A percentile compares a stretch with the other conserved stretches of the same genome.
phyloP scores from a whole-genome alignment of 2,113 vertebrate species.

The Mirounga angustirostris region DNA sequence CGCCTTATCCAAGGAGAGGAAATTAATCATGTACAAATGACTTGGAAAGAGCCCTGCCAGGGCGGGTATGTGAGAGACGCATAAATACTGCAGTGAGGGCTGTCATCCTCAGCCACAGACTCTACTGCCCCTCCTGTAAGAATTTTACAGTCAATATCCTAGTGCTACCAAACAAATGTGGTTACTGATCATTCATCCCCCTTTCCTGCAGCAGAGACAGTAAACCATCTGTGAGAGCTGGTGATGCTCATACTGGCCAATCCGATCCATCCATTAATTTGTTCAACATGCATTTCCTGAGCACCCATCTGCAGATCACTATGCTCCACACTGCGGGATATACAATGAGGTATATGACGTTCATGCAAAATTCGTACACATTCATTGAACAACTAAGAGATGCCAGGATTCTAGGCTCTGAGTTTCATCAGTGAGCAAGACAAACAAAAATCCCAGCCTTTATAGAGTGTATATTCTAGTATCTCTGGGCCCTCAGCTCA shows the following conservation, averaged over 20 bases:
- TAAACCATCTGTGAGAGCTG: background rate
- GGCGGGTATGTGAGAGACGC: background rate
- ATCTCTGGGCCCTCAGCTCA: background rate
- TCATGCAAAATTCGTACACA: background rate
- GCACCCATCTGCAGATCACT: background rate
- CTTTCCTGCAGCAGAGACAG: background rate
- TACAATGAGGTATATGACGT: background rate
- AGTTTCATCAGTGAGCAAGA: background rate
- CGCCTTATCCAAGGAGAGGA: conserved; percentile 20
- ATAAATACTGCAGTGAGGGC: background rate
- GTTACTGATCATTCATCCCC: background rate
- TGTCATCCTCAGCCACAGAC: background rate
- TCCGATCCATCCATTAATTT: background rate
- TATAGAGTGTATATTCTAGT: background rate
- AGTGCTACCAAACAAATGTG: background rate
- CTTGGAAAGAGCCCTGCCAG: conserved; percentile 6
- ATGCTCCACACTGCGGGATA: background rate
- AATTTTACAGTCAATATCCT: background rate
- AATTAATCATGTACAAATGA: conserved; percentile 42
- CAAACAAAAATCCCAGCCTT: background rate
- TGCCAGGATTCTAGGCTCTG: background rate
- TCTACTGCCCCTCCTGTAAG: background rate
- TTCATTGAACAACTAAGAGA: background rate
- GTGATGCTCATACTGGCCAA: background rate
- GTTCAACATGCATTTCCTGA: background rate